Conservation (phyloP, 2,888 invertebrate species). For the Eupithecia insigniata region DNA sequence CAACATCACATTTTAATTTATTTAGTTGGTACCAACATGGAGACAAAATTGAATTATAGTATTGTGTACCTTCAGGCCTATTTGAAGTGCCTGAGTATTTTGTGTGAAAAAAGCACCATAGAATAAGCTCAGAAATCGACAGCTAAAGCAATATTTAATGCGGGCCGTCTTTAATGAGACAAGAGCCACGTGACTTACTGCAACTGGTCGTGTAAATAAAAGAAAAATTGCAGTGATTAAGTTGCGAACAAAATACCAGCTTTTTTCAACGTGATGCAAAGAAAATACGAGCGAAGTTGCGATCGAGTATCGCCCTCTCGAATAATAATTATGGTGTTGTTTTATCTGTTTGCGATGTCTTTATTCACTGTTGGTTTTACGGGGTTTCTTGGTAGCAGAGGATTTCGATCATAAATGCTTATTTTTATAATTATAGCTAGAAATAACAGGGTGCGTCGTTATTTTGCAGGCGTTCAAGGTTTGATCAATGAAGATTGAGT, state of each 20-base stretch:
- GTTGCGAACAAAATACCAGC: slow-evolving; percentile 53
- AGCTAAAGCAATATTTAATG: slow-evolving; percentile 50
- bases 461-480: slow-evolving; percentile 11
- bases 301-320: slow-evolving; percentile 61
- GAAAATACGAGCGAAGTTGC: slow-evolving; percentile 59
- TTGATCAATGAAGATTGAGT: slow-evolving; percentile 12
- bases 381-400: slow-evolving; percentile 30
- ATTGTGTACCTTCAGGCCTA: neutral
- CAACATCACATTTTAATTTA: neutral
- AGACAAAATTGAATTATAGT: neutral
- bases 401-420: slow-evolving; percentile 34
- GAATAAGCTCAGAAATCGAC: slow-evolving; percentile 35
- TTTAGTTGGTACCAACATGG: neutral
- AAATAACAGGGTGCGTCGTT: slow-evolving; percentile 18
- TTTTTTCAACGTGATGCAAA: slow-evolving; percentile 54
- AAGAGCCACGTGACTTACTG: slow-evolving; percentile 57
- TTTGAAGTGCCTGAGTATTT: neutral
- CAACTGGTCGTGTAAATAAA: slow-evolving; percentile 50
- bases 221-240: slow-evolving; percentile 56
- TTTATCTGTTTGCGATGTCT: slow-evolving; percentile 70
- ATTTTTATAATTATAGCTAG: slow-evolving; percentile 28
- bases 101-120: slow-evolving; percentile 1
- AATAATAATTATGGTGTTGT: slow-evolving; percentile 72
- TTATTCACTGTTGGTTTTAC: slow-evolving; percentile 62
- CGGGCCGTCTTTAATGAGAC: slow-evolving; percentile 67